phyloP scores from a whole-genome alignment of 2,113 vertebrate genomes.

The Ochotona curzoniae region DNA sequence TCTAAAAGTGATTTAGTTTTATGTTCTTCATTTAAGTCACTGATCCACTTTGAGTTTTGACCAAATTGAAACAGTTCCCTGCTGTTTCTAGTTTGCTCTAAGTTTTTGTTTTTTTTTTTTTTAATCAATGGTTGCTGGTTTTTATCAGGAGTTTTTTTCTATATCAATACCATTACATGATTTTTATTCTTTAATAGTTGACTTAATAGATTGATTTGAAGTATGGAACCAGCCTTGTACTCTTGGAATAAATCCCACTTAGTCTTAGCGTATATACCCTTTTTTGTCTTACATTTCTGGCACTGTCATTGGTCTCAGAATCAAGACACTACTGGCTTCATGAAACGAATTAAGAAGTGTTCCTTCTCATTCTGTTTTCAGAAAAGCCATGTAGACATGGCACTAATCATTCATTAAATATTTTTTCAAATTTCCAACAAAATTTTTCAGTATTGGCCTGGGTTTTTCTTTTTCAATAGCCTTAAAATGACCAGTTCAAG shows the following conservation, averaged over 20 bases:
- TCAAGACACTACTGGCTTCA: neutral
- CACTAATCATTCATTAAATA: neutral
- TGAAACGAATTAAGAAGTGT: neutral
- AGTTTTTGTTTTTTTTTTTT: neutral
- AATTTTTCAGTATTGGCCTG: neutral
- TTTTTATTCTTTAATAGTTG: neutral
- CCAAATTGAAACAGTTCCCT: neutral
- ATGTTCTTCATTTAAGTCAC: neutral
- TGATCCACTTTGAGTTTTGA: neutral
- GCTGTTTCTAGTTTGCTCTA: neutral
- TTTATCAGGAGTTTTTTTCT: conserved; percentile 24
- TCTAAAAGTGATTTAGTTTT: neutral
- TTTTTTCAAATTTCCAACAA: neutral
- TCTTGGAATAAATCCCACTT: neutral
- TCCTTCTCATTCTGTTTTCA: neutral
- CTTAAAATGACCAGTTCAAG: neutral
- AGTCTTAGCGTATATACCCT: too few species aligned
- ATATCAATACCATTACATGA: neutral
- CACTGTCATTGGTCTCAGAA: neutral
- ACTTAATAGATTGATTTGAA: neutral
- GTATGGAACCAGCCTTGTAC: neutral
- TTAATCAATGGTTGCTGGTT: neutral
- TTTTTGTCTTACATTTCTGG: neutral
- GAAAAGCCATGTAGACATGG: neutral
- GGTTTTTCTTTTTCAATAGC: neutral